Conservation (phyloP, 2,888 invertebrate genomes). For the Dynastes tityus region DNA sequence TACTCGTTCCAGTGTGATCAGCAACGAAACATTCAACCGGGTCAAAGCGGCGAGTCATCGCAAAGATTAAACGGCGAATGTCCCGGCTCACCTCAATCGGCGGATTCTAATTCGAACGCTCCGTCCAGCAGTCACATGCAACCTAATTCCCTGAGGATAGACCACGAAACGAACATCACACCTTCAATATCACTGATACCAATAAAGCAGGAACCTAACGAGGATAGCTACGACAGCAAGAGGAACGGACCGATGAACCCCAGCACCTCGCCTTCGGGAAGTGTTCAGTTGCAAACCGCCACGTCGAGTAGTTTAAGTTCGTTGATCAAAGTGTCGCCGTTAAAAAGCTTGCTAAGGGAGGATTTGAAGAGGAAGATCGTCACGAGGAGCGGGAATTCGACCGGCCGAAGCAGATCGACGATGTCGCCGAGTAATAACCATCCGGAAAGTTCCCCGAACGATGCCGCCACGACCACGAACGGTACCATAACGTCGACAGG, state of each 20-base stretch:
- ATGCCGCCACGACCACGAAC: constrained; percentile 72
- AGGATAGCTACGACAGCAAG: constrained; percentile 70
- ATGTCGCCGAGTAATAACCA: constrained; percentile 68
- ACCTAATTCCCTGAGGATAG: constrained; percentile 67
- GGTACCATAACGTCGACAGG: constrained; percentile 85
- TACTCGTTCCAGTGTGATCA: constrained; percentile 59
- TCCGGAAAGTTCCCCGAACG: constrained; percentile 70
- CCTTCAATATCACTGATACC: constrained; percentile 91
- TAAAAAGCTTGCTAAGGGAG: constrained; percentile 88
- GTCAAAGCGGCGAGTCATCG: constrained; percentile 67
- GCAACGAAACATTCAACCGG: constrained; percentile 63
- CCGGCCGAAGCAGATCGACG: constrained; percentile 60
- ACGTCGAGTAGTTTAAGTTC: constrained; percentile 83
- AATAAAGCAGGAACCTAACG: constrained; percentile 81
- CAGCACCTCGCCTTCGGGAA: constrained; percentile 65
- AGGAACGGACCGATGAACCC: constrained; percentile 68
- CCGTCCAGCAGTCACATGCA: constrained; percentile 80
- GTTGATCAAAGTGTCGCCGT: constrained; percentile 87
- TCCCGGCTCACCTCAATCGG: constrained; percentile 86
- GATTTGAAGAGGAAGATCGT: constrained; percentile 87
- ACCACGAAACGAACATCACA: constrained; percentile 78
- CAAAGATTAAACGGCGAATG: constrained; percentile 79
- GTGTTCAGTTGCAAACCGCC: constrained; percentile 68
- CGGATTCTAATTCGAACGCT: constrained; percentile 83
- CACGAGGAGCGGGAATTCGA: constrained; percentile 74